Conservation (phyloP, 2,888 invertebrate genomes). For the Archips xylosteana region DNA sequence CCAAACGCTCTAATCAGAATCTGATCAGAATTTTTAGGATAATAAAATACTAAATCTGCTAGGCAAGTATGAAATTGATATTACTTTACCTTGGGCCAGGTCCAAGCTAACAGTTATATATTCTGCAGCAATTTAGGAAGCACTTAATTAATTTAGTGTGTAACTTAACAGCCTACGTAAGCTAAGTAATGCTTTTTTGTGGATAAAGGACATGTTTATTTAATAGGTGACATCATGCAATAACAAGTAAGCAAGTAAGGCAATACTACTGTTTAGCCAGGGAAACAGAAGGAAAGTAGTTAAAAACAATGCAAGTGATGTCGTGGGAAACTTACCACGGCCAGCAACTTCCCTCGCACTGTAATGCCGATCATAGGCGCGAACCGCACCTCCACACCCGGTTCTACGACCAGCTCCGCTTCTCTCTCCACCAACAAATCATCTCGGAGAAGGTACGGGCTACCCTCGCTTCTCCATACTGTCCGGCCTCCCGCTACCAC, state of each 20-base stretch:
- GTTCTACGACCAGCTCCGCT: slow-evolving; percentile 93
- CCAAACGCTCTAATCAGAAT: slow-evolving; percentile 29
- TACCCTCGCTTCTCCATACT: slow-evolving; percentile 84
- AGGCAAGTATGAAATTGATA: not conserved
- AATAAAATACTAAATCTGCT: not conserved
- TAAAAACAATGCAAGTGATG: slow-evolving; percentile 8
- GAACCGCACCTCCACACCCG: slow-evolving; percentile 96
- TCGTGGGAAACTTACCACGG: slow-evolving; percentile 90
- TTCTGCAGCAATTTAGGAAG: not conserved
- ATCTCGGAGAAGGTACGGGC: slow-evolving; percentile 92
- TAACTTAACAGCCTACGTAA: not conserved
- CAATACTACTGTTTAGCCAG: not conserved
- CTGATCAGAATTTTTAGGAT: slow-evolving; percentile 20
- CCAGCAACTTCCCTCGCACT: slow-evolving; percentile 94
- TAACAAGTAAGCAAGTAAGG: not conserved
- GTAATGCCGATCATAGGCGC: slow-evolving; percentile 97
- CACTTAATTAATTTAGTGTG: not conserved
- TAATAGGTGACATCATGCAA: not conserved
- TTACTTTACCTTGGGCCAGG: not conserved
- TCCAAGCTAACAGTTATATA: not conserved
- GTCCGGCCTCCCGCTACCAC: slow-evolving; percentile 85
- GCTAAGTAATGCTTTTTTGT: not conserved
- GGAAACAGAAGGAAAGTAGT: not conserved
- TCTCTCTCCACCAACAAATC: slow-evolving; percentile 92
- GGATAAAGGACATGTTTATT: not conserved